Evolutionary conservation across 2,888 invertebrate species (phyloP).

Genomic region (Eilema depressum): DNA sequence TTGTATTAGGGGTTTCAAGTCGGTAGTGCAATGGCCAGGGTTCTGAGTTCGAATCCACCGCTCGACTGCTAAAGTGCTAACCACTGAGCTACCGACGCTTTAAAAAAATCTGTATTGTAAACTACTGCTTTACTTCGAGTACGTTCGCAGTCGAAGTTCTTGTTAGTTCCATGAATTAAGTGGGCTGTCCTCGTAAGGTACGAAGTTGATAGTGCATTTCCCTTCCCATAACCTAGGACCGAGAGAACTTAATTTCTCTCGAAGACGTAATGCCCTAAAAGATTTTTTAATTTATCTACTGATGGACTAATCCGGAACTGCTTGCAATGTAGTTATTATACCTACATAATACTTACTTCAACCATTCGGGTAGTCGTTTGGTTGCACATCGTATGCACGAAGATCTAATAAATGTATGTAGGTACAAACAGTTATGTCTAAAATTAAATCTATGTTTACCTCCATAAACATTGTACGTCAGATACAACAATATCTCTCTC

Average conservation of each 20-base stretch:
- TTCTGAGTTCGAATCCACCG: too few relatives aligned
- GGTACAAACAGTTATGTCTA: slow-evolving; percentile 16
- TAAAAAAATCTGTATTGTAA: too few relatives aligned
- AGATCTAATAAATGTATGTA: slow-evolving; percentile 19
- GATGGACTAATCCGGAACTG: not conserved
- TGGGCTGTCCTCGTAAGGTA: not conserved
- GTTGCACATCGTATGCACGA: not conserved
- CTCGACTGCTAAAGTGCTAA: too few relatives aligned
- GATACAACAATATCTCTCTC: slow-evolving; percentile 8
- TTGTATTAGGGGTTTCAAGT: not conserved
- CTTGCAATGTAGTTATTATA: not conserved
- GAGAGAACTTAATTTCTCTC: not conserved
- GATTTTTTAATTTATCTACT: not conserved
- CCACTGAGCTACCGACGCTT: too few relatives aligned
- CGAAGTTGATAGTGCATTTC: not conserved
- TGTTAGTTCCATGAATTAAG: too few relatives aligned
- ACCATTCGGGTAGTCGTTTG: not conserved
- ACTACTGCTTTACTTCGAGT: too few relatives aligned
- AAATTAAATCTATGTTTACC: slow-evolving; percentile 18
- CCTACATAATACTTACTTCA: too few relatives aligned
- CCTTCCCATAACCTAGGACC: too few relatives aligned
- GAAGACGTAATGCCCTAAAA: not conserved
- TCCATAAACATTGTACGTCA: slow-evolving; percentile 14
- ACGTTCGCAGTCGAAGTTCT: too few relatives aligned
- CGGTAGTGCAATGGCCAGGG: not conserved